phyloP scores from a whole-genome alignment of 2,797 vertebrate species.

The Trematomus bernacchii region DNA sequence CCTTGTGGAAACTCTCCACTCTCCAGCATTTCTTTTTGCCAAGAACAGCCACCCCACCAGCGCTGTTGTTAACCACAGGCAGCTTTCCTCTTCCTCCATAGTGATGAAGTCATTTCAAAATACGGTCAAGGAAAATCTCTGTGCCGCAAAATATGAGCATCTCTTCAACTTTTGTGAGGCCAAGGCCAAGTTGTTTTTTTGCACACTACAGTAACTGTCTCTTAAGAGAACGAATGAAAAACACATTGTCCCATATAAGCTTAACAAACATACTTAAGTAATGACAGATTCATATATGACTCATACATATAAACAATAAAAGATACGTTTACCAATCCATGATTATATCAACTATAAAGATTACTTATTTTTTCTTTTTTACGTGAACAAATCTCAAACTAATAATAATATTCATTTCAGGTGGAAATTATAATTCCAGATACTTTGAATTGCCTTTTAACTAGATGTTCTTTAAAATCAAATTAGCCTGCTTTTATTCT shows the following conservation, averaged over 20 bases:
- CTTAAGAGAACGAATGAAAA: no score
- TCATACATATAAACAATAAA: no score
- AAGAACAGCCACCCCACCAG: slow-evolving; percentile 68
- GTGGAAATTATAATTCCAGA: not conserved
- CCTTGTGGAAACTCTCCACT: slow-evolving; percentile 69
- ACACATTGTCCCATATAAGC: no score
- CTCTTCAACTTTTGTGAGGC: slow-evolving; percentile 49
- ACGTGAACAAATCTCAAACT: not conserved
- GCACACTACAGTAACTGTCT: not conserved
- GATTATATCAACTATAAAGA: no score
- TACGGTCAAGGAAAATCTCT: slow-evolving; percentile 63
- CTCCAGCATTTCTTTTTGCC: slow-evolving; percentile 42
- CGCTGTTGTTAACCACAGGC: slow-evolving; percentile 66
- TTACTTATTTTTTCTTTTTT: no score
- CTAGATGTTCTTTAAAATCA: no score
- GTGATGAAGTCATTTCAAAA: slow-evolving; percentile 69
- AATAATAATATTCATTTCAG: not conserved
- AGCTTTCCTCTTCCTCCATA: slow-evolving; percentile 66
- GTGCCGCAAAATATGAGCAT: slow-evolving; percentile 57
- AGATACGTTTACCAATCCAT: no score
- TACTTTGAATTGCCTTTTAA: no score
- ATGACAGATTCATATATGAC: no score
- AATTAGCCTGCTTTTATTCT: no score
- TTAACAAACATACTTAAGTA: no score
- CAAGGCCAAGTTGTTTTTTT: slow-evolving; percentile 32